Percentiles rank a stretch among this genome's conserved stretches.
Conservation (phyloP, 2,888 invertebrate species). For the Allacma fusca region DNA sequence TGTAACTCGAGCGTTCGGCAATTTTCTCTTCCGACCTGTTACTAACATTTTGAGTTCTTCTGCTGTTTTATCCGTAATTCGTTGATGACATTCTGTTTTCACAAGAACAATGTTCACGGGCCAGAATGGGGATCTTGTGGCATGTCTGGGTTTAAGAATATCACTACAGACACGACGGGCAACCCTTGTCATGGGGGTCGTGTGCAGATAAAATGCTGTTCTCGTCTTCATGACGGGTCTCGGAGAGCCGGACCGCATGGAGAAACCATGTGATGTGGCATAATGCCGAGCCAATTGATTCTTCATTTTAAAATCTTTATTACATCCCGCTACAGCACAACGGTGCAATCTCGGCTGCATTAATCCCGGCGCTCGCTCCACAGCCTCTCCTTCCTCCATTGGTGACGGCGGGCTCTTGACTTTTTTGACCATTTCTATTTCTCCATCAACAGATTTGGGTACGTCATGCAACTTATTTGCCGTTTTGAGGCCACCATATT, state of each 20-base stretch:
- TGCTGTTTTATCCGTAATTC: conserved; percentile 70
- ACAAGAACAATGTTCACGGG: conserved; percentile 72
- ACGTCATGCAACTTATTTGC: conserved; percentile 67
- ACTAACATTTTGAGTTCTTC: conserved; percentile 69
- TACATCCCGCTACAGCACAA: conserved; percentile 90
- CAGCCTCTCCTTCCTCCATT: conserved; percentile 49
- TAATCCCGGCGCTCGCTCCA: conserved; percentile 66
- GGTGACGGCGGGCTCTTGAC: conserved; percentile 47
- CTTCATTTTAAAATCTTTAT: conserved; percentile 95
- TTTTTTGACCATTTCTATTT: conserved; percentile 56
- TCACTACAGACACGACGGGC: conserved; percentile 86
- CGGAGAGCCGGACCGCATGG: conserved; percentile 78
- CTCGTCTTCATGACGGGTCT: conserved; percentile 97
- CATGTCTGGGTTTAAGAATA: conserved; percentile 82
- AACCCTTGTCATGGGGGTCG: conserved; percentile 87
- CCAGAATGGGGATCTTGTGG: conserved; percentile 83
- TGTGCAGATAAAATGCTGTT: conserved; percentile 93
- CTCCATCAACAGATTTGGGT: conserved; percentile 49
- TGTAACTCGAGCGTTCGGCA: conserved; percentile 50
- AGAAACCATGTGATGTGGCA: conserved; percentile 85
- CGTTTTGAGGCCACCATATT: conserved; percentile 94
- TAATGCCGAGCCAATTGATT: conserved; percentile 93
- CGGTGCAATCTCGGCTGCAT: conserved; percentile 76
- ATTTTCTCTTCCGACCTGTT: conserved; percentile 68
- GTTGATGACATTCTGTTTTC: conserved; percentile 80